phyloP scores from a whole-genome alignment of 2,113 vertebrate species.

The Xyrauchen texanus region DNA sequence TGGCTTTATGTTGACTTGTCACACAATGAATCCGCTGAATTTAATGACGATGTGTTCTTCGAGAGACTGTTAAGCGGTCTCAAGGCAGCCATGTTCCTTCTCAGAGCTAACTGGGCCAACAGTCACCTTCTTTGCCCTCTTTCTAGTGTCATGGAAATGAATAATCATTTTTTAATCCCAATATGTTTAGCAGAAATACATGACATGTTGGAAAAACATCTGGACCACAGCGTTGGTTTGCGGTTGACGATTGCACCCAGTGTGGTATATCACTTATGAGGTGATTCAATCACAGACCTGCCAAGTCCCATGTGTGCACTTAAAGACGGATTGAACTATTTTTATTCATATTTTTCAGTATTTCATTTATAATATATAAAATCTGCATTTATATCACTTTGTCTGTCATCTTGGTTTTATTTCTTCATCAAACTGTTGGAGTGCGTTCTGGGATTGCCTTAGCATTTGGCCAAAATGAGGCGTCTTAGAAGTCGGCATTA shows the following conservation, averaged over 20 bases:
- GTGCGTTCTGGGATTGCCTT: no score
- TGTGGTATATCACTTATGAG: conserved; percentile 89
- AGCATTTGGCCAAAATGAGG: no score
- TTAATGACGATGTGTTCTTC: no score
- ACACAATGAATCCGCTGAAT: no score
- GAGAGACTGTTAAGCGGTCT: background rate
- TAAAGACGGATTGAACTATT: background rate
- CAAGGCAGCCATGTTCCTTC: conserved; percentile 4
- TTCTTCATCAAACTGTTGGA: no score
- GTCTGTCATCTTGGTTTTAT: no score
- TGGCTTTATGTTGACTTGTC: no score
- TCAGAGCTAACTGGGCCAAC: conserved; percentile 49
- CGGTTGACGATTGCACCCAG: conserved; percentile 83
- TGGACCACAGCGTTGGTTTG: conserved; percentile 83
- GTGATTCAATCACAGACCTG: conserved; percentile 86
- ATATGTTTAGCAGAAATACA: conserved; percentile 73
- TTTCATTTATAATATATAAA: no score
- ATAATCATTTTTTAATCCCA: conserved; percentile 69
- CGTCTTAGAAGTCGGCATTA: no score
- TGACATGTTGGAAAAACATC: conserved; percentile 84
- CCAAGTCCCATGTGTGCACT: conserved; percentile 63
- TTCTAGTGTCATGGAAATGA: conserved; percentile 67
- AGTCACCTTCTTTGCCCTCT: conserved; percentile 58
- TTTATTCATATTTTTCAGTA: no score
- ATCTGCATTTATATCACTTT: no score